A percentile compares a stretch with the other conserved stretches of the same genome.
Conservation (phyloP, 2,113 vertebrate genomes). For the Mustelus asterias region DNA sequence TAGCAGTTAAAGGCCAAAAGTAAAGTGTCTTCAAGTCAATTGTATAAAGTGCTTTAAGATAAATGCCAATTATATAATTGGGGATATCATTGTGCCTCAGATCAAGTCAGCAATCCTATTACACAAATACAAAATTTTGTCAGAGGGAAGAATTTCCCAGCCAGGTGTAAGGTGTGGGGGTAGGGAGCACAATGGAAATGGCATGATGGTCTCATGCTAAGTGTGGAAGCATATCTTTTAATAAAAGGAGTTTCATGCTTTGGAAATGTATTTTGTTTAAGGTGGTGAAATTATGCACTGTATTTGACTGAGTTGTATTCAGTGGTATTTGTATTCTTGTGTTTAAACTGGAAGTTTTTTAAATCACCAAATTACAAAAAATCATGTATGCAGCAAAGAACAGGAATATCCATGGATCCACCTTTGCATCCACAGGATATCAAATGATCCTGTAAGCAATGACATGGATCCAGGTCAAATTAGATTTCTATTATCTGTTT, state of each 20-base stretch:
- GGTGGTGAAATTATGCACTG: neutral
- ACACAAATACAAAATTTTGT: neutral
- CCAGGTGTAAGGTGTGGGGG: neutral
- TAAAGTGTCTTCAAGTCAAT: neutral
- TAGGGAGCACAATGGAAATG: neutral
- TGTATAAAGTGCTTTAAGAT: neutral
- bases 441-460: neutral
- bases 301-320: neutral
- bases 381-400: neutral
- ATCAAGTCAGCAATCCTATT: neutral
- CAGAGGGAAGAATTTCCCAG: neutral
- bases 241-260: neutral
- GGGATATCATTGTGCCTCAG: neutral
- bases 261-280: neutral
- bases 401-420: too few relatives aligned
- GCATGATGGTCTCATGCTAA: neutral
- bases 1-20: neutral
- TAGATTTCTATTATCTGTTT: constrained; percentile 2
- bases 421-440: neutral
- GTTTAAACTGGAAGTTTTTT: neutral
- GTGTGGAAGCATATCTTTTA: neutral
- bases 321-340: neutral
- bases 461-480: neutral
- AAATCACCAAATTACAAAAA: neutral
- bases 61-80: neutral